These are phyloP conservation scores for Parotocinclus haroldoi DNA, from an alignment of 2,797 vertebrate species.

Conservation along the genomic window DNA sequence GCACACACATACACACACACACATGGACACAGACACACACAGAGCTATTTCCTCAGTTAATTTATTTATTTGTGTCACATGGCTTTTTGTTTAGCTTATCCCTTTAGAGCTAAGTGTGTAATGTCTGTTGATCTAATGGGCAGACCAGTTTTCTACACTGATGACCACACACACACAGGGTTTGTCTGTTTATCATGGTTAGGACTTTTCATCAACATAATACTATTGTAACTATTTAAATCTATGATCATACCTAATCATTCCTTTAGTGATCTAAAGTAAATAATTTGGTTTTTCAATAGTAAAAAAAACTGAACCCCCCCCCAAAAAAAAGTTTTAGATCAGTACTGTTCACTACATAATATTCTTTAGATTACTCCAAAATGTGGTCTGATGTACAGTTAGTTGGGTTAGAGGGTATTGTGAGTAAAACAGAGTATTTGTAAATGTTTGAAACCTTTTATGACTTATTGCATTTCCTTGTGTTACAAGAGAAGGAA, in stretches of 20 bases:
- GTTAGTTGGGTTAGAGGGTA: not conserved
- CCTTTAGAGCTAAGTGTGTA: conserved; percentile 50
- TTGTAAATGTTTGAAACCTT: too few relatives aligned
- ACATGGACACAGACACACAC: conserved; percentile 17
- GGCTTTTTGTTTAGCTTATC: conserved; percentile 47
- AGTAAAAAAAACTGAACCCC: too few relatives aligned
- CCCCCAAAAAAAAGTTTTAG: too few relatives aligned
- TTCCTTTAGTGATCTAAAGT: too few relatives aligned
- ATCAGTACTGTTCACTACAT: not conserved
- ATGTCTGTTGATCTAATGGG: conserved; percentile 48
- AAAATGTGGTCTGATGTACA: not conserved
- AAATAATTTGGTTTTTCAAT: too few relatives aligned
- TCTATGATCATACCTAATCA: too few relatives aligned
- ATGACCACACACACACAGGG: not conserved
- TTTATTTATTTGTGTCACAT: conserved; percentile 44
- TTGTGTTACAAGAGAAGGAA: conserved; percentile 30
- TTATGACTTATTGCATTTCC: conserved; percentile 50
- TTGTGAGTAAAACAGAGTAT: not conserved
- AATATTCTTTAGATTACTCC: not conserved
- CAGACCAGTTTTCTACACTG: not conserved
- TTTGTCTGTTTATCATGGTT: too few relatives aligned
- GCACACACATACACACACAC: conserved; percentile 18
- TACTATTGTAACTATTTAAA: too few relatives aligned
- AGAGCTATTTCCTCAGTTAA: too few relatives aligned
- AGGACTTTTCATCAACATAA: too few relatives aligned